phyloP scores from a whole-genome alignment of 2,888 invertebrate species.

The Phytoseiulus persimilis region DNA sequence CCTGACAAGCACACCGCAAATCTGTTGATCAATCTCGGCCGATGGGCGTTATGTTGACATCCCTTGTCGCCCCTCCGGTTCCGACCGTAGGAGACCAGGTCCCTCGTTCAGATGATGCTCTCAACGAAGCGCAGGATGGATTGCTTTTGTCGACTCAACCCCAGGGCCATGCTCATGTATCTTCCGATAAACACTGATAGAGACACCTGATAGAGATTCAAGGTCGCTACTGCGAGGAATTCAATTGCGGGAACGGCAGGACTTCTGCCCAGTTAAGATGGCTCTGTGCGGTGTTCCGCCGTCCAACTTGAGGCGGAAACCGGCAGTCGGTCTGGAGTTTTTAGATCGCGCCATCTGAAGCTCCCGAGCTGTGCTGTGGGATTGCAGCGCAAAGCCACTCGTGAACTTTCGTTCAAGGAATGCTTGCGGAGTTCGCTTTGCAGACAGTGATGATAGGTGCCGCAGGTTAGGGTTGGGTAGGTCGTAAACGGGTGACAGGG shows the following conservation, averaged over 20 bases:
- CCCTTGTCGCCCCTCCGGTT: background rate
- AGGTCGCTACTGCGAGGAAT: background rate
- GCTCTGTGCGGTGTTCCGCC: too few species aligned
- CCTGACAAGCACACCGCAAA: background rate
- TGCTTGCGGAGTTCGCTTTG: background rate
- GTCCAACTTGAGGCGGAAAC: too few species aligned
- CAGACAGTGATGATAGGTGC: background rate
- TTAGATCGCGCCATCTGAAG: too few species aligned
- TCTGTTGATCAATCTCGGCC: background rate
- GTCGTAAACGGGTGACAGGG: background rate
- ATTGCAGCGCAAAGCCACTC: too few species aligned
- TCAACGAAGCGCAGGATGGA: background rate
- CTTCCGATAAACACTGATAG: too few species aligned
- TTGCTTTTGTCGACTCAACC: background rate
- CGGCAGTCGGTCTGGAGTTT: too few species aligned
- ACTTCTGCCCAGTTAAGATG: too few species aligned
- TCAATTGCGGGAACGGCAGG: background rate
- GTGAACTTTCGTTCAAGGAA: background rate
- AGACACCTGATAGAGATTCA: background rate
- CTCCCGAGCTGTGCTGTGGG: too few species aligned
- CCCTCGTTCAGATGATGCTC: background rate
- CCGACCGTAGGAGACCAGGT: background rate
- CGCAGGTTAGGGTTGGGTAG: background rate
- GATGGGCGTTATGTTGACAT: background rate
- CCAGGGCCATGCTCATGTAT: background rate